Evolutionary conservation across 2,797 vertebrate species (phyloP).

Genomic region (Melanogrammus aeglefinus): DNA sequence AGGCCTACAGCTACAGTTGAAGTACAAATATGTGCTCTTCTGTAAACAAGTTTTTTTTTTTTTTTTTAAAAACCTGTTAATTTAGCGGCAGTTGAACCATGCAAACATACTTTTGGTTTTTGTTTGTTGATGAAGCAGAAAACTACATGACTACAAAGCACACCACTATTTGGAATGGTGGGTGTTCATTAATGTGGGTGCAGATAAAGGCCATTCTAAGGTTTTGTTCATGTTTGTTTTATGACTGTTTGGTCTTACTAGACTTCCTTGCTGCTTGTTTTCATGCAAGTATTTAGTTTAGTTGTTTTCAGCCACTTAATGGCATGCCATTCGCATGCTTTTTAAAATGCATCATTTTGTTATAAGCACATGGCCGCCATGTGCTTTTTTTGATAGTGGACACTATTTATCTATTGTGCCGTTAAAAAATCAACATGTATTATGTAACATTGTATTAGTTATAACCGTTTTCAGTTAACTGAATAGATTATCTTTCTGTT

Average conservation of each 20-base stretch:
- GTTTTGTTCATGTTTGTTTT: neutral
- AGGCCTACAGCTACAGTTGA: neutral
- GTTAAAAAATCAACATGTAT: too few relatives aligned
- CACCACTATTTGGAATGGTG: neutral
- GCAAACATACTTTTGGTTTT: neutral
- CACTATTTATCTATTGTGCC: too few relatives aligned
- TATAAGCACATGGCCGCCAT: neutral
- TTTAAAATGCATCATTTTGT: neutral
- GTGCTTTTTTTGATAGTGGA: too few relatives aligned
- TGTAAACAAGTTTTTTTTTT: neutral
- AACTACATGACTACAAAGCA: neutral
- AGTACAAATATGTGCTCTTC: neutral
- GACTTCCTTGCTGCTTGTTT: neutral
- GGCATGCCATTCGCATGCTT: neutral
- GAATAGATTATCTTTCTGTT: neutral
- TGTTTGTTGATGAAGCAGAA: neutral
- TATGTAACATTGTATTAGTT: neutral
- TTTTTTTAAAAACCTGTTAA: too few relatives aligned
- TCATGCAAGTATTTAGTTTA: neutral
- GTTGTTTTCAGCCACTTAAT: neutral
- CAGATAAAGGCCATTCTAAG: neutral
- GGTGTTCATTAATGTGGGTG: neutral
- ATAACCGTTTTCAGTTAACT: neutral
- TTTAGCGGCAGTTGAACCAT: neutral
- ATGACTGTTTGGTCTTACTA: neutral